Evolutionary conservation across 1,140 invertebrate genomes (phyloP).

Genomic region (Ostrea edulis): DNA sequence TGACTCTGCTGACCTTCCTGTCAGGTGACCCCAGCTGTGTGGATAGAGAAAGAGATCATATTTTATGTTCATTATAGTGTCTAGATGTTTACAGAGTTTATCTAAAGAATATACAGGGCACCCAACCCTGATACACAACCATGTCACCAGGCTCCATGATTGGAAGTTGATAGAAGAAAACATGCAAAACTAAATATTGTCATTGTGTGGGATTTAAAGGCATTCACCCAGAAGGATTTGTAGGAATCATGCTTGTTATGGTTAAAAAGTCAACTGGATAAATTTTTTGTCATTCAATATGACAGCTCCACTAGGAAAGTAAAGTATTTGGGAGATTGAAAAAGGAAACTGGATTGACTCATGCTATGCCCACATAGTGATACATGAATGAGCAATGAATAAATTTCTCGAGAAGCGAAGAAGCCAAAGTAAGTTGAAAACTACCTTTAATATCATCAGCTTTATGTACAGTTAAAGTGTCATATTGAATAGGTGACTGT

Average conservation of each 20-base stretch:
- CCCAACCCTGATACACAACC: neutral
- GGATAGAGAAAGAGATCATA: neutral
- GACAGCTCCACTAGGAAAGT: slow-evolving; percentile 13
- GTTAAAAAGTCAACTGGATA: slow-evolving; percentile 14
- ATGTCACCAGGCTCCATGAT: neutral
- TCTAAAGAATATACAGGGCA: neutral
- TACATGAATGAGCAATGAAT: slow-evolving; percentile 32
- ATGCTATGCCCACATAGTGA: slow-evolving; percentile 20
- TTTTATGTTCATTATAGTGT: slow-evolving; percentile 24
- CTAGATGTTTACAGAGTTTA: slow-evolving; percentile 1
- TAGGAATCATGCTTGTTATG: slow-evolving; percentile 20
- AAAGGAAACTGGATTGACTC: slow-evolving; percentile 19
- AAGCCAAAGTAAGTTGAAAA: slow-evolving; percentile 32
- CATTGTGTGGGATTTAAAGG: slow-evolving; percentile 29
- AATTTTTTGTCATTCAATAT: slow-evolving; percentile 38
- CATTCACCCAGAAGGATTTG: slow-evolving; percentile 6
- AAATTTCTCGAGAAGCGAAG: slow-evolving; percentile 29
- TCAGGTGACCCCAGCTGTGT: neutral
- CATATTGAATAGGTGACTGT: neutral
- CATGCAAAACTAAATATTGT: slow-evolving; percentile 5
- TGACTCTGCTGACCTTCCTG: slow-evolving; percentile 9
- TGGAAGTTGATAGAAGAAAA: slow-evolving; percentile 23
- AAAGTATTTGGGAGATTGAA: slow-evolving; percentile 20
- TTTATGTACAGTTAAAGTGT: slow-evolving; percentile 13
- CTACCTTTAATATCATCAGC: neutral